A percentile compares a stretch with the other conserved stretches of the same genome.
These are phyloP conservation scores for Ceratina calcarata DNA, from an alignment of 1,140 invertebrate genomes.

Conservation along the genomic window DNA sequence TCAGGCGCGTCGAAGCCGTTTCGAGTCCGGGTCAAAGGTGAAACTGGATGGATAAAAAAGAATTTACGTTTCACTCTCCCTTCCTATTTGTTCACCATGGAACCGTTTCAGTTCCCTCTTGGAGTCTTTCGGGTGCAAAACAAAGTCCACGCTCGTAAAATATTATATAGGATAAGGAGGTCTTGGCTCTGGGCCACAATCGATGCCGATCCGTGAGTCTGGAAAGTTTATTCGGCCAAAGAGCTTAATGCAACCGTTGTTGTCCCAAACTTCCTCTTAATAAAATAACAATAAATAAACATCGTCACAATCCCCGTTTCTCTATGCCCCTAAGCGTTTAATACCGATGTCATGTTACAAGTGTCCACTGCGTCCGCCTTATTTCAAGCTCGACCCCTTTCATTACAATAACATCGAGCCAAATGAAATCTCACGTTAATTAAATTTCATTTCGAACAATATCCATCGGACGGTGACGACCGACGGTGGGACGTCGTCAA, in stretches of 20 bases:
- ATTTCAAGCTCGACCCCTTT: too few species aligned
- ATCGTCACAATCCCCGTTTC: conserved; percentile 44
- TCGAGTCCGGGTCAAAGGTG: conserved; percentile 12
- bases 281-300: conserved; percentile 68
- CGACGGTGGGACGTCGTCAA: background rate
- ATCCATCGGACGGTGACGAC: background rate
- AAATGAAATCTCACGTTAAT: background rate
- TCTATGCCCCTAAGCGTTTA: conserved; percentile 34
- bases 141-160: conserved; percentile 60
- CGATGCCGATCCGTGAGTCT: conserved; percentile 63
- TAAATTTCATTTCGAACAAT: background rate
- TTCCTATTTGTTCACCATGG: conserved; percentile 7
- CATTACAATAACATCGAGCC: too few species aligned
- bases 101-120: conserved; percentile 10
- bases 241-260: conserved; percentile 53
- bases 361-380: background rate
- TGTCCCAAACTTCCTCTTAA: conserved; percentile 58
- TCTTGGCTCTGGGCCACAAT: conserved; percentile 62
- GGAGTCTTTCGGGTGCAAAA: conserved; percentile 40
- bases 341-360: conserved; percentile 32
- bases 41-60: conserved; percentile 11
- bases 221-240: conserved; percentile 64
- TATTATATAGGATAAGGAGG: conserved; percentile 65
- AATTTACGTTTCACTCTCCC: conserved; percentile 23
- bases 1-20: background rate